A percentile compares a stretch with the other conserved stretches of the same genome.
Evolutionary conservation across 2,113 vertebrate genomes (phyloP).

Genomic region (Crotalus horridus): DNA sequence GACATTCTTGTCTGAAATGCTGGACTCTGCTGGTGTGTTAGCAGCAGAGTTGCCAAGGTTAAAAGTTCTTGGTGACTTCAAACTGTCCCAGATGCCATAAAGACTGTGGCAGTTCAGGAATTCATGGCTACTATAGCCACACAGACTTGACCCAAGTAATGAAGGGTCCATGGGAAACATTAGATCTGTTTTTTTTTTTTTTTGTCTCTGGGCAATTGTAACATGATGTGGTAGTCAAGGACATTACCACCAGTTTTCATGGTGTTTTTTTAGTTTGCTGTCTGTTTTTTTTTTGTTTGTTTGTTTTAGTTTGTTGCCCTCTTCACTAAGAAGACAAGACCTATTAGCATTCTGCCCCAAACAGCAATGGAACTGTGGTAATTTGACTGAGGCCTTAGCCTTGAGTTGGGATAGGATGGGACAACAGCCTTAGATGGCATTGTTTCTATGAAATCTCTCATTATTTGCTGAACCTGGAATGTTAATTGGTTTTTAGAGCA

Average conservation of each 20-base stretch:
- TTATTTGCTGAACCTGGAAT: neutral
- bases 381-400: neutral
- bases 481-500: neutral
- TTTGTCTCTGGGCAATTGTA: neutral
- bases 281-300: neutral
- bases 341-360: neutral
- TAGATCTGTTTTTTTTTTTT: neutral
- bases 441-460: neutral
- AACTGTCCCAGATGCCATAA: neutral
- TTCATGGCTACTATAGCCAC: neutral
- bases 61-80: neutral
- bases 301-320: neutral
- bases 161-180: neutral
- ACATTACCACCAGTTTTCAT: neutral
- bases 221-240: neutral
- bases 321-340: neutral
- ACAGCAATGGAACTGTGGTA: neutral
- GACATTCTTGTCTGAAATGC: neutral
- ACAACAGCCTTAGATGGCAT: neutral
- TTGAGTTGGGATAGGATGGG: neutral
- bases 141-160: neutral
- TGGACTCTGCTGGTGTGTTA: neutral
- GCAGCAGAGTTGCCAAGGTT: neutral
- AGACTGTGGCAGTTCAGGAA: neutral
- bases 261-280: neutral